phyloP scores from a whole-genome alignment of 2,113 vertebrate species.

The Archilochus colubris region DNA sequence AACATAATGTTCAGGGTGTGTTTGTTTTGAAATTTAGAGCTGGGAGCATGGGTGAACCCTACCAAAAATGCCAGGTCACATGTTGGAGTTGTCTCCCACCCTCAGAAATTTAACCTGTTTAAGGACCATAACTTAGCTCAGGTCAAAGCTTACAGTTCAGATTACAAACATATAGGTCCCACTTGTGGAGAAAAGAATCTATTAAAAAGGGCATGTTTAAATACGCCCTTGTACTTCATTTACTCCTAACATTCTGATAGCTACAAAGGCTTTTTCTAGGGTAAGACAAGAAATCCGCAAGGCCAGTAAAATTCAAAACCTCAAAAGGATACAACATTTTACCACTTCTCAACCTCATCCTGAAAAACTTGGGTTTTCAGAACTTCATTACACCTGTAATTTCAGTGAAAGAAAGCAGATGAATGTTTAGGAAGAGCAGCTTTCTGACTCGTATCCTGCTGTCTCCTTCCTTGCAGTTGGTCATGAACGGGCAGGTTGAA shows the following conservation, averaged over 20 bases:
- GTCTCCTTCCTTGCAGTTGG: neutral
- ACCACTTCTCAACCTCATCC: neutral
- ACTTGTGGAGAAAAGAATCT: neutral
- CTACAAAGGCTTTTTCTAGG: neutral
- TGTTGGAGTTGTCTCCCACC: neutral
- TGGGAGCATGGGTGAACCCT: neutral
- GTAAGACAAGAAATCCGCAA: neutral
- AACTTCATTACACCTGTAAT: neutral
- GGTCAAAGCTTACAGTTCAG: neutral
- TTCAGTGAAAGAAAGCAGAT: neutral
- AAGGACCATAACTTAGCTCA: neutral
- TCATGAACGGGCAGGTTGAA: neutral
- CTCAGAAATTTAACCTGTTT: neutral
- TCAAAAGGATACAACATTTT: neutral
- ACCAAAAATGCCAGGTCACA: neutral
- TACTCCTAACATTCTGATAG: neutral
- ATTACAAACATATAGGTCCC: neutral
- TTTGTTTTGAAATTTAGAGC: conserved; percentile 6
- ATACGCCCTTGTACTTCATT: neutral
- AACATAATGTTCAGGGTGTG: neutral
- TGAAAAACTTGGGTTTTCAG: neutral
- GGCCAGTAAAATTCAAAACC: neutral
- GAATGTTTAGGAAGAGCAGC: neutral
- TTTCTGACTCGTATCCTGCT: neutral
- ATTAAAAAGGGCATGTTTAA: neutral